Evolutionary conservation across 2,797 vertebrate genomes (phyloP).

Genomic region (Onychomys torridus): DNA sequence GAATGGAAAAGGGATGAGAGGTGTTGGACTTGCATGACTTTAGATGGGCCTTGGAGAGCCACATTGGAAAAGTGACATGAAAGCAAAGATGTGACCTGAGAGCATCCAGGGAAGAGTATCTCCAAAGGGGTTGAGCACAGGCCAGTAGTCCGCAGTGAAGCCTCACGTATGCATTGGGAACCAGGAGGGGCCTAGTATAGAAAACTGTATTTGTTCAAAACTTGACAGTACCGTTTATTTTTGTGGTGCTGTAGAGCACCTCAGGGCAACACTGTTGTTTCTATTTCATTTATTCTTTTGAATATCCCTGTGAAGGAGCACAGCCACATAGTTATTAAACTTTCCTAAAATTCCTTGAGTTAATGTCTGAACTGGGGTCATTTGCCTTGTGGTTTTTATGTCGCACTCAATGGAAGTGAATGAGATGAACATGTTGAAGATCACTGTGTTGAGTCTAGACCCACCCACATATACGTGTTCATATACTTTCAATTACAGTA

Average conservation of each 20-base stretch:
- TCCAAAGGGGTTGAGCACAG: background rate
- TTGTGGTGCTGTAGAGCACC: background rate
- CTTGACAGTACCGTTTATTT: background rate
- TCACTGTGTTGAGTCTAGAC: background rate
- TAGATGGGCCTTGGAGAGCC: too few relatives aligned
- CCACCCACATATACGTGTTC: background rate
- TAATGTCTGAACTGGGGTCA: background rate
- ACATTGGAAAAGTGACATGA: background rate
- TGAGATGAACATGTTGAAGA: background rate
- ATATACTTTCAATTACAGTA: background rate
- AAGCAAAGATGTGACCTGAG: background rate
- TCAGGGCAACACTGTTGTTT: background rate
- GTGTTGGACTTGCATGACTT: background rate
- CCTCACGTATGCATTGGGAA: background rate
- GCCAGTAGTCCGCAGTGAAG: background rate
- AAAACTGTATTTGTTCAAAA: background rate
- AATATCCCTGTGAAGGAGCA: background rate
- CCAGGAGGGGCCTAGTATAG: background rate
- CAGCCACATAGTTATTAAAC: background rate
- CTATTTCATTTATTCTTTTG: background rate
- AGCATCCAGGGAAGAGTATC: background rate
- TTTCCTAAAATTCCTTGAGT: background rate
- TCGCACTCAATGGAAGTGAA: background rate
- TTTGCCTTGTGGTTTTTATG: background rate
- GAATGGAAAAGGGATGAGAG: background rate